These are phyloP conservation scores for Albula glossodonta DNA, from an alignment of 2,113 vertebrate genomes.

Conservation along the genomic window DNA sequence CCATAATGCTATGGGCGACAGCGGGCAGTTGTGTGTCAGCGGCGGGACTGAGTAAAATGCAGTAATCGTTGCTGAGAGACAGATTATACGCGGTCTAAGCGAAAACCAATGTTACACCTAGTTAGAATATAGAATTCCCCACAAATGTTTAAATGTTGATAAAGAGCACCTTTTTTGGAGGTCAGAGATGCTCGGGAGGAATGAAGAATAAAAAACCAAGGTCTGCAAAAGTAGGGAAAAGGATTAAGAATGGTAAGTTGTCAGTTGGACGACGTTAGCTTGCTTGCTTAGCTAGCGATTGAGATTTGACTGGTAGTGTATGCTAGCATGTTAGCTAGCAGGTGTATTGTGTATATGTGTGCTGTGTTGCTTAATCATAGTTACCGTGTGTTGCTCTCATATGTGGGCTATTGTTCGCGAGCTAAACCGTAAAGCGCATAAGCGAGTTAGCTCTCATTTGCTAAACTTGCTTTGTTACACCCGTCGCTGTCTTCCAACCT, in stretches of 20 bases:
- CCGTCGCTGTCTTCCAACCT: too few relatives aligned
- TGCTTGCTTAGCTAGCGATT: conserved; percentile 19
- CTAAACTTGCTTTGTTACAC: background rate
- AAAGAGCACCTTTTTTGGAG: conserved; percentile 6
- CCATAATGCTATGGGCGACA: conserved; percentile 24
- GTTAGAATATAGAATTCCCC: background rate
- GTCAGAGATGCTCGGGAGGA: conserved; percentile 19
- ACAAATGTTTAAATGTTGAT: background rate
- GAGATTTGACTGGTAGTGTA: background rate
- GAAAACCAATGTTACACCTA: background rate
- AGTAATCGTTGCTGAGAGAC: conserved; percentile 39
- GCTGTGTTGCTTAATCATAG: too few relatives aligned
- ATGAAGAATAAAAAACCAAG: conserved; percentile 69
- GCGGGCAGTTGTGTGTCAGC: conserved; percentile 17
- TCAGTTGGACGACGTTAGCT: background rate
- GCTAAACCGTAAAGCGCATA: too few relatives aligned
- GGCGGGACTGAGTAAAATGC: conserved; percentile 46
- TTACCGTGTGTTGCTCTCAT: too few relatives aligned
- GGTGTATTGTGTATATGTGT: too few relatives aligned
- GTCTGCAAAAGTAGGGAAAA: conserved; percentile 47
- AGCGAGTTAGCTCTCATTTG: background rate
- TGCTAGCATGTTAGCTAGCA: conserved; percentile 12
- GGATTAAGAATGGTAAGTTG: conserved; percentile 61
- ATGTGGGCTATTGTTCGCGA: too few relatives aligned
- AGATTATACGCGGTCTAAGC: background rate